Percentiles rank a stretch among this genome's conserved stretches.
Conservation (phyloP, 2,797 vertebrate genomes). For the Onychomys torridus region DNA sequence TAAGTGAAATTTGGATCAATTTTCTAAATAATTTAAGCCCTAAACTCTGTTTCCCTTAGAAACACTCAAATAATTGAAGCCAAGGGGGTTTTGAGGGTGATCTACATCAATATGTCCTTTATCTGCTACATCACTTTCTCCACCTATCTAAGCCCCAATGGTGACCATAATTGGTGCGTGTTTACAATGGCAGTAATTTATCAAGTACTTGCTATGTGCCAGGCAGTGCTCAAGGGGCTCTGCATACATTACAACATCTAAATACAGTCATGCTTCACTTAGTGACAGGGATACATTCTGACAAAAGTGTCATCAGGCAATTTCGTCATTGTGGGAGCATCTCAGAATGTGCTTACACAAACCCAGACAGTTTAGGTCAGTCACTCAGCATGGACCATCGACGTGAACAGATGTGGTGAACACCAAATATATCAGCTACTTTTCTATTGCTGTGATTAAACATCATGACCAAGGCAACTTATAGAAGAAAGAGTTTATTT, state of each 20-base stretch:
- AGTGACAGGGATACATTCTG: neutral
- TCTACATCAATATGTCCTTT: neutral
- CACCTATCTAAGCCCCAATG: neutral
- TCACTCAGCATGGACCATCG: neutral
- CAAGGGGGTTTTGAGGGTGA: neutral
- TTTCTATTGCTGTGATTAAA: neutral
- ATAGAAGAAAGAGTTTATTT: neutral
- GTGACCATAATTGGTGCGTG: neutral
- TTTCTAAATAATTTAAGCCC: slow-evolving; percentile 75
- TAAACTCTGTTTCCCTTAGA: slow-evolving; percentile 52
- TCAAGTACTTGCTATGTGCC: neutral
- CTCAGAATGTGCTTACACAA: neutral
- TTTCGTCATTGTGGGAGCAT: neutral
- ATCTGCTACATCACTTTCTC: neutral
- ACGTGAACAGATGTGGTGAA: neutral
- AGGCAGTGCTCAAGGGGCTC: neutral
- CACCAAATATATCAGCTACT: neutral
- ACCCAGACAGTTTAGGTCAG: neutral
- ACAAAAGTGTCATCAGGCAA: neutral
- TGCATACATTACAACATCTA: neutral
- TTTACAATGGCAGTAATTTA: neutral
- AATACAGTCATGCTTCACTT: neutral
- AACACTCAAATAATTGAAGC: slow-evolving; percentile 59
- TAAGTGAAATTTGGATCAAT: slow-evolving; percentile 47
- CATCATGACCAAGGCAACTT: neutral